Evolutionary conservation across 2,797 vertebrate genomes (phyloP), one percentile per base, ranked within the genome.

Genomic region (Crocodylus rhombifer): DNA sequence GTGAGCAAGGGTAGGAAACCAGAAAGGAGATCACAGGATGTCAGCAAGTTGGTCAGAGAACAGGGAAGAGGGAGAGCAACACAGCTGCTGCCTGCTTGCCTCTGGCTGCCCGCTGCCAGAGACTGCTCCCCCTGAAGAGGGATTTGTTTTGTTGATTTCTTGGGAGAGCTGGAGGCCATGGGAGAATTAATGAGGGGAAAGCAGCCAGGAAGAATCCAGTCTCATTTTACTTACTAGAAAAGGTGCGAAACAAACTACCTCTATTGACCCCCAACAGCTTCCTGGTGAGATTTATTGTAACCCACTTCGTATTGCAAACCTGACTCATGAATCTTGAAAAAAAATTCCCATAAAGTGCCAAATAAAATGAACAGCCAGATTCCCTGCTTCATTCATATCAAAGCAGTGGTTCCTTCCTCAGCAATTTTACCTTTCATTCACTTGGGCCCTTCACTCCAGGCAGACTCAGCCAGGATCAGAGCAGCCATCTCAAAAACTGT

Each of bases 261-360:
- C 89, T 92, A 73, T 84, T 94, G 92, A 90, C 80, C 55, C 84
- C 13, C 95, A 26, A 20, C 82, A 86, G 91, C 86, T 95, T 87
- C 94, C 94, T 84, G 88, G 92, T 93, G 92, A 95, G 92, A 97
- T 96, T 94, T 86, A 96, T 87, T 96, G 96, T 95, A 92, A 97
- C 88, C 92, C 89, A 82, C 64, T 60, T 51, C 10, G 42, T 51
- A 51, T 51, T 95, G 89, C 33, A 25, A 91, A 57, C 84, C 80
- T 14, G 1, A 95, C 82, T 23, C 42, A 8, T 5, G 28, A 93
- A 74, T 4, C 93, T 95, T 90, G 94, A 94, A 93, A 94, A 93
- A 69, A 77, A 94, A 95, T 89, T 76, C 14, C 71, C 57, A 84
- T 0, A 74, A 93, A 92, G 91, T 94, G 96, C 93, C 94, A 95